These are phyloP conservation scores for Nysson spinosus DNA, from an alignment of 2,888 invertebrate species.

Conservation along the genomic window DNA sequence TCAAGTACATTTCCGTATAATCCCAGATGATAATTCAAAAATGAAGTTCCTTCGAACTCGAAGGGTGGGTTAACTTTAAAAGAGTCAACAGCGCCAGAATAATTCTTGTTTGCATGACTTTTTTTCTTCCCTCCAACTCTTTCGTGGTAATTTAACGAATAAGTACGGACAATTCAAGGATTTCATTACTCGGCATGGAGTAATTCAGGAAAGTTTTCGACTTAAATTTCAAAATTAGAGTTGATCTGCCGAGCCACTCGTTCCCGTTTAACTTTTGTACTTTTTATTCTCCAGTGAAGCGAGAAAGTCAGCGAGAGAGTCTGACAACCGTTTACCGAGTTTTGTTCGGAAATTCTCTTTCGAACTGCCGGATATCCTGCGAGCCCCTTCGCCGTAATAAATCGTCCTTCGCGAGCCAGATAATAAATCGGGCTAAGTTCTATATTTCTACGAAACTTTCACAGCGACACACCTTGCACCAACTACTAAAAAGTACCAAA, in stretches of 20 bases:
- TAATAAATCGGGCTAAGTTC: conserved; percentile 11
- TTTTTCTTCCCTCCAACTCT: neutral
- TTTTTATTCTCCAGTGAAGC: conserved; percentile 27
- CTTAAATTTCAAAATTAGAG: conserved; percentile 64
- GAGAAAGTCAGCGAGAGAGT: conserved; percentile 26
- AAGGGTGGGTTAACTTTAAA: too few relatives aligned
- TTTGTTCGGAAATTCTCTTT: conserved; percentile 26
- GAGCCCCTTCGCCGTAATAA: conserved; percentile 28
- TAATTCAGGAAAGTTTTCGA: conserved; percentile 56
- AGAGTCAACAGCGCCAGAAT: too few relatives aligned
- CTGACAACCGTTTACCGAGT: conserved; percentile 29
- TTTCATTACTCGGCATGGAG: conserved; percentile 33
- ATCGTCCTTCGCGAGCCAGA: conserved; percentile 17
- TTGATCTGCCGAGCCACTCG: conserved; percentile 32
- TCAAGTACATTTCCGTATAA: too few relatives aligned
- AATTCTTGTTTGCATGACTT: too few relatives aligned
- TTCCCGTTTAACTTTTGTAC: conserved; percentile 25
- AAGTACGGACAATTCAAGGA: conserved; percentile 23
- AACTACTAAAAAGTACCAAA: too few relatives aligned
- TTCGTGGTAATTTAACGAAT: conserved; percentile 8
- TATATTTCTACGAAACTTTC: neutral
- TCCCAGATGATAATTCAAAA: too few relatives aligned
- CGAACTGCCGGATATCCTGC: conserved; percentile 18
- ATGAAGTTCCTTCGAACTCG: too few relatives aligned
- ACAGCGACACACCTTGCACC: too few relatives aligned